A percentile compares a stretch with the other conserved stretches of the same genome.
Conservation (phyloP, 2,888 invertebrate species). For the Hesperia comma region DNA sequence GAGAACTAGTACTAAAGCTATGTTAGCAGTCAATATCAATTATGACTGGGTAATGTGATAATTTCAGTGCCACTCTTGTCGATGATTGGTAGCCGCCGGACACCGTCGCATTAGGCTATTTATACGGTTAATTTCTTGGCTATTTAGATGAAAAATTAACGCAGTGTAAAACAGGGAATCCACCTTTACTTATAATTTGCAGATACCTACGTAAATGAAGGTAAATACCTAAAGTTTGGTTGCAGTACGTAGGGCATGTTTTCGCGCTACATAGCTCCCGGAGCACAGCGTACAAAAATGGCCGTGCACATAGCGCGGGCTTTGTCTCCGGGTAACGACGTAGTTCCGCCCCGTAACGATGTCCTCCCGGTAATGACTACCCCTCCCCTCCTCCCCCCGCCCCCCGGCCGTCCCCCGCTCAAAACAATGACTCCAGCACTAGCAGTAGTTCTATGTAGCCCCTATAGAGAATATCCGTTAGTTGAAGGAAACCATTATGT, state of each 20-base stretch:
- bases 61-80: no score
- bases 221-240: background rate
- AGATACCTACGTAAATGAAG: no score
- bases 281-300: constrained; percentile 57
- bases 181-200: no score
- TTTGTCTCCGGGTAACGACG: constrained; percentile 77
- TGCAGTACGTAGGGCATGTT: background rate
- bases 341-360: constrained; percentile 75
- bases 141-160: no score
- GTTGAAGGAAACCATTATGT: constrained; percentile 37
- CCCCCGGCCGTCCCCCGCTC: constrained; percentile 27
- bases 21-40: no score
- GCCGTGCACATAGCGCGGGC: constrained; percentile 68
- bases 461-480: constrained; percentile 31
- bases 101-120: no score
- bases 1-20: no score
- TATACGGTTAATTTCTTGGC: no score
- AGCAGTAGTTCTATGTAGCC: constrained; percentile 50
- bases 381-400: constrained; percentile 41
- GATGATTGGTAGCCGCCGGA: no score
- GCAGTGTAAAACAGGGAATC: no score
- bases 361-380: constrained; percentile 69
- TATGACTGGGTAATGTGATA: no score
- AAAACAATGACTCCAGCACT: constrained; percentile 56
- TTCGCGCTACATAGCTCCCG: constrained; percentile 44